These are phyloP conservation scores for Lateolabrax maculatus DNA, from an alignment of 2,797 vertebrate species.

Conservation along the genomic window DNA sequence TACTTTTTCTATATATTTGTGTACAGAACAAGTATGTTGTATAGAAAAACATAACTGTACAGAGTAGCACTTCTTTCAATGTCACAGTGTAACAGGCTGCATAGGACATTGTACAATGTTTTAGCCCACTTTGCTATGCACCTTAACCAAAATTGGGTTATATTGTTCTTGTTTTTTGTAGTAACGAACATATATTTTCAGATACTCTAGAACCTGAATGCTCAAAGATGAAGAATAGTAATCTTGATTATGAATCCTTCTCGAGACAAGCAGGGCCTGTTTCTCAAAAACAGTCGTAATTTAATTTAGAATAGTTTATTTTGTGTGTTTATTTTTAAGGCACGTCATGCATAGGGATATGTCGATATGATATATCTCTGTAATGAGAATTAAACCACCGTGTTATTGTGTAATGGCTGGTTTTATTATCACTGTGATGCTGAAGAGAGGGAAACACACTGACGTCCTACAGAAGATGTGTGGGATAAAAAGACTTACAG, in stretches of 20 bases:
- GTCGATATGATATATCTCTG: slow-evolving; percentile 16
- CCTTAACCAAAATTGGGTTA: not conserved
- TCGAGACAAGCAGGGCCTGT: slow-evolving; percentile 24
- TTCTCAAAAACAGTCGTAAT: slow-evolving; percentile 30
- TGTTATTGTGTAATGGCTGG: slow-evolving; percentile 48
- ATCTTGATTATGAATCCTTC: not conserved
- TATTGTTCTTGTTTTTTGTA: not conserved
- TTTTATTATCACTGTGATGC: slow-evolving; percentile 73
- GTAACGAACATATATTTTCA: not conserved
- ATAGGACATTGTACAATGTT: not conserved
- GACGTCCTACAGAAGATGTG: slow-evolving; percentile 23
- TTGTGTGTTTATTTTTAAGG: slow-evolving; percentile 42
- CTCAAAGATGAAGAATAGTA: slow-evolving; percentile 3
- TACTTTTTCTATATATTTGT: not conserved
- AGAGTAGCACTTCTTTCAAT: slow-evolving; percentile 14
- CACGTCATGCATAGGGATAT: slow-evolving; percentile 33
- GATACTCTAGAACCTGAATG: not conserved
- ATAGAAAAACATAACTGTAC: not conserved
- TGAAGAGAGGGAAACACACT: slow-evolving; percentile 52
- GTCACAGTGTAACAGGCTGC: slow-evolving; percentile 9
- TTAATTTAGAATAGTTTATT: slow-evolving; percentile 16
- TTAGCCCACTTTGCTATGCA: not conserved
- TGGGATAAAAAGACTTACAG: slow-evolving; percentile 17
- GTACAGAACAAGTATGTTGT: not conserved
- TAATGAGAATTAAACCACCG: slow-evolving; percentile 46